These are phyloP conservation scores for Drosophila sturtevanti DNA, from an alignment of 1,140 invertebrate species.

Conservation along the genomic window DNA sequence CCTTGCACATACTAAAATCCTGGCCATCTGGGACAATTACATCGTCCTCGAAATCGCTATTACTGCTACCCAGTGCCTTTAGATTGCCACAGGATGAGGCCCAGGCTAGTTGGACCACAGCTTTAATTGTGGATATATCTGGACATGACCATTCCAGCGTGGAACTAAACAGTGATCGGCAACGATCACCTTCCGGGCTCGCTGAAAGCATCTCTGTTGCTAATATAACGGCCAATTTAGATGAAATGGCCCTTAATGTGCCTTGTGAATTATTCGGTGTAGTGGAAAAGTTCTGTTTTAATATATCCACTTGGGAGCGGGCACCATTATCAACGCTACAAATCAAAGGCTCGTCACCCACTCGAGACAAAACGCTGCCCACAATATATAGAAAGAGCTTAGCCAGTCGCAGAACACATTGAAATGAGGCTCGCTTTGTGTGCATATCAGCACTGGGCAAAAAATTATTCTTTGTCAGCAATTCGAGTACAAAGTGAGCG, in stretches of 20 bases:
- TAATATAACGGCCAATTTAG: slow-evolving; percentile 88
- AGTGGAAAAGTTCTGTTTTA: slow-evolving; percentile 82
- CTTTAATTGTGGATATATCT: slow-evolving; percentile 87
- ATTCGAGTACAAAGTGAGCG: slow-evolving; percentile 90
- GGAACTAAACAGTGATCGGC: slow-evolving; percentile 84
- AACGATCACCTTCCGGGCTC: slow-evolving; percentile 83
- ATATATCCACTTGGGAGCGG: slow-evolving; percentile 80
- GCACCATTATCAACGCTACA: slow-evolving; percentile 69
- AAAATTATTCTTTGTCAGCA: slow-evolving; percentile 95
- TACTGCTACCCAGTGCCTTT: slow-evolving; percentile 84
- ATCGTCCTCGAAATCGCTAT: slow-evolving; percentile 73
- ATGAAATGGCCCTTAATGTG: slow-evolving; percentile 88
- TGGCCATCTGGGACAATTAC: slow-evolving; percentile 87
- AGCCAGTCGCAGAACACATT: slow-evolving; percentile 93
- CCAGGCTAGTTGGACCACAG: slow-evolving; percentile 90
- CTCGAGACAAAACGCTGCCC: slow-evolving; percentile 85
- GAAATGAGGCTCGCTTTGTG: slow-evolving; percentile 92
- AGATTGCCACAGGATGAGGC: slow-evolving; percentile 89
- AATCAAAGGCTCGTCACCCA: slow-evolving; percentile 77
- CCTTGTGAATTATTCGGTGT: slow-evolving; percentile 84
- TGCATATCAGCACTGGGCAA: slow-evolving; percentile 91
- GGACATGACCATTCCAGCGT: slow-evolving; percentile 87
- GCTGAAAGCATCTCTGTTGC: slow-evolving; percentile 84
- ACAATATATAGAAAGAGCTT: slow-evolving; percentile 95
- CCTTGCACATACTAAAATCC: slow-evolving; percentile 91